Percentiles rank a stretch among this genome's conserved stretches.
These are phyloP conservation scores for Pheosia gnoma DNA, from an alignment of 2,888 invertebrate species.

Conservation along the genomic window DNA sequence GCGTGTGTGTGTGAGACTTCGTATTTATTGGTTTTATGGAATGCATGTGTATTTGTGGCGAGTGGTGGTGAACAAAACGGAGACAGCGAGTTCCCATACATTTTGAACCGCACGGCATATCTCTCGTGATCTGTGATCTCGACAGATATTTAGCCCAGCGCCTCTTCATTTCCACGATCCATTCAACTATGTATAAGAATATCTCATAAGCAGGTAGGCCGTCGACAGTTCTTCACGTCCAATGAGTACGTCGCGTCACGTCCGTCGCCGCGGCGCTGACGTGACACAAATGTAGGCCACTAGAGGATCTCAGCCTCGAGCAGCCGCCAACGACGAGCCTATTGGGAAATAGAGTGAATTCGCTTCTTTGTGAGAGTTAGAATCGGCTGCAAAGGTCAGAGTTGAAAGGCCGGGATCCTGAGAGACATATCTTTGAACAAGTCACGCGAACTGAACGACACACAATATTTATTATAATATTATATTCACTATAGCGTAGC, in stretches of 20 bases:
- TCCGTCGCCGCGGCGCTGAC: not conserved
- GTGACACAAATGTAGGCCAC: slow-evolving; percentile 1
- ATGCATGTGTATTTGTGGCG: no score
- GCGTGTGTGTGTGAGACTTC: no score
- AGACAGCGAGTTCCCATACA: no score
- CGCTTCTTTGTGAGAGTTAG: not conserved
- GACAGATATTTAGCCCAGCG: not conserved
- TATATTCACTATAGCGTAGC: no score
- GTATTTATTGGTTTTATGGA: no score
- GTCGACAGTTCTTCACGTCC: not conserved
- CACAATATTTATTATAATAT: not conserved
- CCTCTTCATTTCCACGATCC: not conserved
- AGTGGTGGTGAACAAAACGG: no score
- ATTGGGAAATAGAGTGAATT: slow-evolving; percentile 2
- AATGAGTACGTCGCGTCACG: not conserved
- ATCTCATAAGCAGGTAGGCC: not conserved
- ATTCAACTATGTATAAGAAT: not conserved
- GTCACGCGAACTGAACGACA: not conserved
- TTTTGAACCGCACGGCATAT: no score
- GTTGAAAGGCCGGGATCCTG: not conserved
- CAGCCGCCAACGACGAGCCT: not conserved
- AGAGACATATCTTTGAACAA: not conserved
- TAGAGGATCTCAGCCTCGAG: not conserved
- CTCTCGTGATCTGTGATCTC: no score
- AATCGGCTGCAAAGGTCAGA: not conserved